Conservation (phyloP, 2,113 vertebrate genomes). For the Neogobius melanostomus region DNA sequence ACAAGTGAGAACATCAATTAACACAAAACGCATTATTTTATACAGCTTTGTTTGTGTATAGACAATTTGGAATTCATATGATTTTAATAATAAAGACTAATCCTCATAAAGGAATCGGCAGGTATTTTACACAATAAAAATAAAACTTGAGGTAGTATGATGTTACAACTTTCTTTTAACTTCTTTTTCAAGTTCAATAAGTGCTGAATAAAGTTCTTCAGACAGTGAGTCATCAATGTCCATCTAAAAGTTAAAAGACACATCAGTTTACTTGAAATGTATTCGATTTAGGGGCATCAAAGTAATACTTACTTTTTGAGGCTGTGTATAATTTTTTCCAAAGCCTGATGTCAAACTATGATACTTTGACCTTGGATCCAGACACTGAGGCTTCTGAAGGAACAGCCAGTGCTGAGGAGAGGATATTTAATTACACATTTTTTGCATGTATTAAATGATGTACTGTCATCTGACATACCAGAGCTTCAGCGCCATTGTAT, state of each 20-base stretch:
- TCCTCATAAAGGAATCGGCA: too few species aligned
- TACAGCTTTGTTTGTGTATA: too few species aligned
- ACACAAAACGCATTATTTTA: too few species aligned
- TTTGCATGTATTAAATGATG: not conserved
- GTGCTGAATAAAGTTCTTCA: conserved; percentile 78
- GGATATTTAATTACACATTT: not conserved
- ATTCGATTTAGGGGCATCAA: not conserved
- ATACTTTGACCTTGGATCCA: conserved; percentile 84
- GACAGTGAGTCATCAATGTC: conserved; percentile 82
- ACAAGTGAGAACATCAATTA: too few species aligned
- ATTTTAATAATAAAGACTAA: too few species aligned
- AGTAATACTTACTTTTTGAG: conserved; percentile 71
- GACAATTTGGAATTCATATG: too few species aligned
- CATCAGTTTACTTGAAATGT: not conserved
- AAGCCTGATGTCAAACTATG: conserved; percentile 84
- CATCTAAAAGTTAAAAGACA: conserved; percentile 74
- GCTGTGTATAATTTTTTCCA: conserved; percentile 77
- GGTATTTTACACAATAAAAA: not conserved
- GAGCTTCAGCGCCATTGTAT: conserved; percentile 87
- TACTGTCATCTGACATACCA: conserved; percentile 76
- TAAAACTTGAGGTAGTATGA: not conserved
- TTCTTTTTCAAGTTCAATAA: conserved; percentile 82
- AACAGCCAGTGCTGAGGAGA: conserved; percentile 83
- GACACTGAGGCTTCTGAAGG: conserved; percentile 80
- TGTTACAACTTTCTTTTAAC: conserved; percentile 49